Percentiles rank a stretch among this genome's conserved stretches.
These are phyloP conservation scores for Macrotis lagotis DNA, from an alignment of 2,113 vertebrate species.

Conservation along the genomic window DNA sequence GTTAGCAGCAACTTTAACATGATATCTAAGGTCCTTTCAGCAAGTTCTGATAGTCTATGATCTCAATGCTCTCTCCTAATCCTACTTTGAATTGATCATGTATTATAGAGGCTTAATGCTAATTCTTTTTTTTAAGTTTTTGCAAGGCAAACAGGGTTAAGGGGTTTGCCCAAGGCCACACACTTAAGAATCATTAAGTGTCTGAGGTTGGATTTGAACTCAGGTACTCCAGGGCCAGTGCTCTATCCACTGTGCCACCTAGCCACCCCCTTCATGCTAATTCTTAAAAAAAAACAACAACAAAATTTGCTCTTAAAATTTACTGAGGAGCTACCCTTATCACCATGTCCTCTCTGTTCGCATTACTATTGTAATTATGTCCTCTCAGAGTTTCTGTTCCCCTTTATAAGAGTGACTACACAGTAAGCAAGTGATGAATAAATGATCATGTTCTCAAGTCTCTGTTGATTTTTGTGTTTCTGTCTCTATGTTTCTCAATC, in stretches of 20 bases:
- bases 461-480: too few relatives aligned
- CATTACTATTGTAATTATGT: not conserved
- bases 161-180: too few relatives aligned
- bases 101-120: not conserved
- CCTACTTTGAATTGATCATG: not conserved
- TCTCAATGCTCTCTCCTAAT: not conserved
- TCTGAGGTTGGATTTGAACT: too few relatives aligned
- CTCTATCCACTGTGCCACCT: too few relatives aligned
- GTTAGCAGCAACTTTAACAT: not conserved
- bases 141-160: too few relatives aligned
- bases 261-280: not conserved
- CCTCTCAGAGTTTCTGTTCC: not conserved
- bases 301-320: not conserved
- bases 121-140: too few relatives aligned
- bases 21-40: not conserved
- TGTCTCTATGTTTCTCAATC: too few relatives aligned
- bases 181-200: too few relatives aligned
- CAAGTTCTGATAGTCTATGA: not conserved
- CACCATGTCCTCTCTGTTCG: not conserved
- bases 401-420: not conserved
- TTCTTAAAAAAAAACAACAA: not conserved
- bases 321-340: not conserved
- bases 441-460: too few relatives aligned
- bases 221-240: too few relatives aligned
- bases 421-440: not conserved